These are phyloP conservation scores for Ennomos fuscantarius DNA, from an alignment of 2,888 invertebrate genomes.

Conservation along the genomic window DNA sequence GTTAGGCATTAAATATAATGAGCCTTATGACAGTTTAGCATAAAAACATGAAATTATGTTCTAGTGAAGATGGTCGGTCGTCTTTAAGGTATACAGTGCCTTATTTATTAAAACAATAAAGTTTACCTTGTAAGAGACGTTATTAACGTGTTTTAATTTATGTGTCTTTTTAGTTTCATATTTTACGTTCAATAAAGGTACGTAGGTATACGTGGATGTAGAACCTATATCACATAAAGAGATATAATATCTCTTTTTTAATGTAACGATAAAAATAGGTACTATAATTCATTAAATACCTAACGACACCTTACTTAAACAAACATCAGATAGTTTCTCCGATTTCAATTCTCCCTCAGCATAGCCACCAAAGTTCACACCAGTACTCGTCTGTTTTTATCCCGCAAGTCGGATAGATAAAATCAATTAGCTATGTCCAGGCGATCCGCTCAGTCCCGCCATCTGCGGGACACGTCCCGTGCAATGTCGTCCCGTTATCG, in stretches of 20 bases:
- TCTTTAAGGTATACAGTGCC: constrained; percentile 7
- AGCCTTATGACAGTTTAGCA: constrained; percentile 18
- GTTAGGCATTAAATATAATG: constrained; percentile 21
- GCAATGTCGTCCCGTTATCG: constrained; percentile 65
- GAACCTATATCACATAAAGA: no score
- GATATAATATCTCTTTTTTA: no score
- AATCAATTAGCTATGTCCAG: constrained; percentile 68
- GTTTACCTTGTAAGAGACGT: constrained; percentile 9
- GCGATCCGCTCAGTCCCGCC: constrained; percentile 61
- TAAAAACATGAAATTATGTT: constrained; percentile 23
- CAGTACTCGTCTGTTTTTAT: constrained; percentile 22
- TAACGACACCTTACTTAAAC: no score
- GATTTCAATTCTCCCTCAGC: background rate
- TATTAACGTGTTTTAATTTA: constrained; percentile 12
- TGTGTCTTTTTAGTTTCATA: background rate
- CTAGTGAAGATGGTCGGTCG: constrained; percentile 6
- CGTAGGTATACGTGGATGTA: no score
- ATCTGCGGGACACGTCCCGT: constrained; percentile 46
- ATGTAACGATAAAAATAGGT: no score
- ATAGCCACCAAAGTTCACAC: constrained; percentile 18
- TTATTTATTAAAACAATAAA: constrained; percentile 25
- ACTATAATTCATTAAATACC: no score
- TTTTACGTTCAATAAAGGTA: no score
- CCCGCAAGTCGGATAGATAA: constrained; percentile 58
- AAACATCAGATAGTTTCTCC: no score